phyloP scores from a whole-genome alignment of 2,113 vertebrate species.

The Cyanistes caeruleus region DNA sequence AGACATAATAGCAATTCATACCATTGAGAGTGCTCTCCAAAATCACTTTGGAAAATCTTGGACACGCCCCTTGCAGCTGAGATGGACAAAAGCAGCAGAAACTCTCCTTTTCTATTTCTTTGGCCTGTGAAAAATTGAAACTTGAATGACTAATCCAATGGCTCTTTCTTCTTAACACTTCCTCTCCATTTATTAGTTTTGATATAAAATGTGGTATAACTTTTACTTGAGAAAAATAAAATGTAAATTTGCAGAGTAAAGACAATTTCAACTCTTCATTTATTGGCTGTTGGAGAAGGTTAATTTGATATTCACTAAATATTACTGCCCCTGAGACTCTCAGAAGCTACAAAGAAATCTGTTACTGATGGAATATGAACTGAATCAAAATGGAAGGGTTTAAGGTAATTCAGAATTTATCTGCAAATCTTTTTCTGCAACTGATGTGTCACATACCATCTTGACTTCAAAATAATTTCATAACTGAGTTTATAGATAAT shows the following conservation, averaged over 20 bases:
- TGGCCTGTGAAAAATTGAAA: neutral
- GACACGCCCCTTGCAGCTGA: neutral
- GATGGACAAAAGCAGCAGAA: neutral
- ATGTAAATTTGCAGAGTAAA: neutral
- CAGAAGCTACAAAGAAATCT: neutral
- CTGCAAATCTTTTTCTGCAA: neutral
- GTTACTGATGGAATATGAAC: neutral
- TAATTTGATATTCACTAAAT: neutral
- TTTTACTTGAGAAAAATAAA: neutral
- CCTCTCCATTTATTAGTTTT: neutral
- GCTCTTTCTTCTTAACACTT: neutral
- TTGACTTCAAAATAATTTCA: neutral
- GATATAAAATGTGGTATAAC: neutral
- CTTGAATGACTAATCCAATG: neutral
- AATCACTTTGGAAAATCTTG: neutral
- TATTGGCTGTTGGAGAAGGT: neutral
- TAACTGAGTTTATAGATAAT: neutral
- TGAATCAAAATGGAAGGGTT: neutral
- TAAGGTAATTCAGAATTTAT: neutral
- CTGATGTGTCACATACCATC: neutral
- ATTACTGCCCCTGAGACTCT: neutral
- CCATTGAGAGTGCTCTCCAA: neutral
- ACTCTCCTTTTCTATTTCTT: neutral
- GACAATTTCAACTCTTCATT: neutral
- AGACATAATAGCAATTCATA: neutral